Conservation (phyloP, 1,140 invertebrate species). For the Macrotrachela quadricornifera region DNA sequence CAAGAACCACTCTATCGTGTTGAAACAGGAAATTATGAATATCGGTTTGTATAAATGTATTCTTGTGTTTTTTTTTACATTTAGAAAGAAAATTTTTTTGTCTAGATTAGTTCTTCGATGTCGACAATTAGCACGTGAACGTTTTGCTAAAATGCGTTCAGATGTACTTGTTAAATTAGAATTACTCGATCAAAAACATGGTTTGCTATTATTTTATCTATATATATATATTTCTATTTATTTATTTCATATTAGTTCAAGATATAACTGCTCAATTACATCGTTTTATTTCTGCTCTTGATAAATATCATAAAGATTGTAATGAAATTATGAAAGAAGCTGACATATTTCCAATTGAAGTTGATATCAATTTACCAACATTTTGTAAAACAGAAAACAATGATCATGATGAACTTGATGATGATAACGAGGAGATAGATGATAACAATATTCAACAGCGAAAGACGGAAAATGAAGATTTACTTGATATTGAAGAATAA, state of each 20-base stretch:
- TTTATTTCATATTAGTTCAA: constrained; percentile 41
- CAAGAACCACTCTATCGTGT: constrained; percentile 88
- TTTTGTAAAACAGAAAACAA: too few relatives aligned
- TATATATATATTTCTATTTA: background rate
- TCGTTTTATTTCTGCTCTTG: constrained; percentile 52
- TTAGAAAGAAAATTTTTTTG: background rate
- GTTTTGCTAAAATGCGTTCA: constrained; percentile 71
- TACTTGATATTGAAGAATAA: too few relatives aligned
- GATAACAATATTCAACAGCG: too few relatives aligned
- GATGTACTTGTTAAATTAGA: constrained; percentile 92
- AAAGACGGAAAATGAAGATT: too few relatives aligned
- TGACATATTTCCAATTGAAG: constrained; percentile 77
- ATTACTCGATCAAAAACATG: constrained; percentile 81
- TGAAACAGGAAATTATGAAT: constrained; percentile 96
- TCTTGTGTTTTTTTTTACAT: background rate
- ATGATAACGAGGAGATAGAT: too few relatives aligned
- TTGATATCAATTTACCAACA: constrained; percentile 43
- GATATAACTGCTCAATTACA: constrained; percentile 61
- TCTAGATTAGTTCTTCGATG: constrained; percentile 63
- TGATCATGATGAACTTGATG: too few relatives aligned
- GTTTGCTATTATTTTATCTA: constrained; percentile 14
- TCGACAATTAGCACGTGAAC: constrained; percentile 65
- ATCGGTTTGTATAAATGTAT: constrained; percentile 39
- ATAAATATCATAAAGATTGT: constrained; percentile 46
- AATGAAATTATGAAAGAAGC: constrained; percentile 40